Evolutionary conservation across 2,888 invertebrate genomes (phyloP), one percentile per base, ranked within the genome.

Genomic region (Drosophila pseudotalamancana): DNA sequence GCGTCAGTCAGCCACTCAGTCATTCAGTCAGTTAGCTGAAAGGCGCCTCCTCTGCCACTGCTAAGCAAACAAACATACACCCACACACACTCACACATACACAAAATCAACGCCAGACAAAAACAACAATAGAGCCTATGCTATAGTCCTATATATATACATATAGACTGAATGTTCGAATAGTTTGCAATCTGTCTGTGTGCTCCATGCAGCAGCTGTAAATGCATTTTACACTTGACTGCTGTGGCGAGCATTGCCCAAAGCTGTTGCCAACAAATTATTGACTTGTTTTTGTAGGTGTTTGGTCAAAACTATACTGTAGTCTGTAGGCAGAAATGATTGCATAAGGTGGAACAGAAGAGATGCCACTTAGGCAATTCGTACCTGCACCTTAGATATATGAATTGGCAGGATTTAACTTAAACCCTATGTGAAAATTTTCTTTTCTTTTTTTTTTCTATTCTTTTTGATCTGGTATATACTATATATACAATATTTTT

Each of bases 171-270:
- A 11, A 23, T 25, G 25, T 25, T 42, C 40, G 40, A 42, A 40
- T 40, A 27, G 43, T 29, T 29, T 29, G 23, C n/a, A n/a, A 6
- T 43, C 19, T 29, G 34, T 27, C 46, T 51, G 32, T 34, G n/a
- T 14, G 34, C 8, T 42, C 23, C 50, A 14, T 49, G 42, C 51
- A 37, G 46, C 43, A 55, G 59, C 62, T 59, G 72, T 25, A 75
- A 67, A 63, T 75, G 66, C 54, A 75, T 62, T 73, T 73, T 56
- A 54, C 66, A 51, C 66, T 63, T 73, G 71, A 62, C 56, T 55
- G 37, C 32, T 40, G 59, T 60, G 50, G 51, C 31, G 29, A 32
- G 43, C 48, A 39, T 56, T 48, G 69, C 64, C 55, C 40, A 45
- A 64, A 72, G 73, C 56, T 61, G 16, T 55, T 50, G 53, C 34